Conservation (phyloP, 2,797 vertebrate species). For the Eupleurogrammus muticus region DNA sequence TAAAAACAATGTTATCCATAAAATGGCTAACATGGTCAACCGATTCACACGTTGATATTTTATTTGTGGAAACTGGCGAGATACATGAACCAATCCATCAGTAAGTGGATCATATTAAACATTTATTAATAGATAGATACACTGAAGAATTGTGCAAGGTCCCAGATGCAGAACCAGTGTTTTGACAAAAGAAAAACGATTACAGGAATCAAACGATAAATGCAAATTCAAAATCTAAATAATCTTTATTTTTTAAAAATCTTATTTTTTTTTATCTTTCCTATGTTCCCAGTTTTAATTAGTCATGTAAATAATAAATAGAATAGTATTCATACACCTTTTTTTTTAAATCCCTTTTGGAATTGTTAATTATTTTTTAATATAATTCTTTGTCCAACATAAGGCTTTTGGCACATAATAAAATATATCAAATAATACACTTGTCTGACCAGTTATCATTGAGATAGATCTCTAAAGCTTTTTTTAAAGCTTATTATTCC, state of each 20-base stretch:
- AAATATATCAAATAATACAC: neutral
- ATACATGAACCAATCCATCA: neutral
- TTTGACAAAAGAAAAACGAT: neutral
- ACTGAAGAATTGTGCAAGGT: no score
- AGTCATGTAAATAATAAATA: neutral
- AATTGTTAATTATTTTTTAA: neutral
- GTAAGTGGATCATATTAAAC: neutral
- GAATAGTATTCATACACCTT: neutral
- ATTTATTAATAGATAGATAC: neutral
- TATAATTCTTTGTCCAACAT: neutral
- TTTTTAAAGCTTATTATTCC: no score
- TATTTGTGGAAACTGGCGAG: neutral
- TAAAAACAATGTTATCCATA: neutral
- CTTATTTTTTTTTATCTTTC: no score
- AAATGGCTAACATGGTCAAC: neutral
- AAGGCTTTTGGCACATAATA: neutral
- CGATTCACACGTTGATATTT: neutral
- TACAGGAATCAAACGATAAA: neutral
- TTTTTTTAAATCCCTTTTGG: neutral
- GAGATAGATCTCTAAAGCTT: neutral
- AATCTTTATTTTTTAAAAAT: neutral
- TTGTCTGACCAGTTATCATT: no score
- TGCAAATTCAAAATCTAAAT: neutral
- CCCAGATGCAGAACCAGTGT: no score
- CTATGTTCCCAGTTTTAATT: neutral